Evolutionary conservation across 2,888 invertebrate species (phyloP), one percentile per base, ranked within the genome.

Genomic region (Vesta saturnalis): DNA sequence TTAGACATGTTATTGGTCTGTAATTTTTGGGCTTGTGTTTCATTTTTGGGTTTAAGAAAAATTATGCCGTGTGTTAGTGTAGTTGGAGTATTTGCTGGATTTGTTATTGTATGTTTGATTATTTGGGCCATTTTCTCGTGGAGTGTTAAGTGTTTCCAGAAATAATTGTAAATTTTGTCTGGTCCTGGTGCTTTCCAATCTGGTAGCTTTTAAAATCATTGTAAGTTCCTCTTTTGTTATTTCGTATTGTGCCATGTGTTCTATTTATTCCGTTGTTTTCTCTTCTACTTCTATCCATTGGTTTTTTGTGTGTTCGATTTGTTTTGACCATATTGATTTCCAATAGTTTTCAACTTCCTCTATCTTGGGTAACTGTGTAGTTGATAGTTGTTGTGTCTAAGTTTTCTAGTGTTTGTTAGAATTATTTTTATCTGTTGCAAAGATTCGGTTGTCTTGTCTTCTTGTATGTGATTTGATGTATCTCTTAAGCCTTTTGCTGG

Each of bases 1-100:
- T 64, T 10, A 73, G 55, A 22, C 72, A 74, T 4, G 72, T 72
- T 12, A 73, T 74, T 22, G 70, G 70, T 49, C 70, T 57, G 46
- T 71, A 74, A 22, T 66, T 66, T 23, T 49, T 52, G 1, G 73
- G 69, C 18, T 69, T 55, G 35, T 15, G 49, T 22, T 22, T 23
- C 23, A 8, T 22, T 55, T 14, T 55, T 55, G 30, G 22, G 55
- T 55, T 55, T 19, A 10, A 55, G n/a, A 55, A 14, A 21, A 2
- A 15, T 19, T 55, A n/a, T 23, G 15, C 55, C 23, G 5, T 55
- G n/a, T 55, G 22, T 55, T 5, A 55, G 30, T 1, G 22, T 5
- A 1, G 16, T 16, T 14, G 64, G 71, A 3, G 55, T 23, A 14
- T 12, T 18, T 16, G 3, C 12, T 1, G 62, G 64, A 16, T 64